Evolutionary conservation across 2,113 vertebrate genomes (phyloP).

Genomic region (Pogonocichla stellata): DNA sequence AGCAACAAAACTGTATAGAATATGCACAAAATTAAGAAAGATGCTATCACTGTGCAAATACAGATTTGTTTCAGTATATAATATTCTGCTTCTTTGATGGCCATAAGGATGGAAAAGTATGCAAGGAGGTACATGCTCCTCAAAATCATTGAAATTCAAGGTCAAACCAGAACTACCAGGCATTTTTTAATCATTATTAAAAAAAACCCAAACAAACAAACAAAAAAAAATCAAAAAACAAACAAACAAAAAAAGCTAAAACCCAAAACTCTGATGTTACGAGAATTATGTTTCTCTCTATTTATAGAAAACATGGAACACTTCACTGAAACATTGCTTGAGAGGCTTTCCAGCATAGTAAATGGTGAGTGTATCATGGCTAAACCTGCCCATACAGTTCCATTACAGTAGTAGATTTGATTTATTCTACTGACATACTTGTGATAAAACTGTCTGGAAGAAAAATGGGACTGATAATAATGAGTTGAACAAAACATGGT

Average conservation of each 20-base stretch:
- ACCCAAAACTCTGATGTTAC: neutral
- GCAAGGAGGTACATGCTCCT: neutral
- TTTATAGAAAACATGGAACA: neutral
- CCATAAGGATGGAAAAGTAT: neutral
- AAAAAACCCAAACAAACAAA: neutral
- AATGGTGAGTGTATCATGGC: neutral
- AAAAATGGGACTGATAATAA: neutral
- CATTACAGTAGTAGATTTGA: neutral
- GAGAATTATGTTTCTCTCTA: neutral
- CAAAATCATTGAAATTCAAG: neutral
- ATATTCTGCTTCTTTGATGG: neutral
- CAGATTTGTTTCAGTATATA: neutral
- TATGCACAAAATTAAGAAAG: neutral
- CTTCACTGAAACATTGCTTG: neutral
- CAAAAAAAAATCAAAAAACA: neutral
- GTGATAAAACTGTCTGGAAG: neutral
- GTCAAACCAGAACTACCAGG: neutral
- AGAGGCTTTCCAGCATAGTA: neutral
- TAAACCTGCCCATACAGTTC: neutral
- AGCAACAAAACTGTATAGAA: neutral
- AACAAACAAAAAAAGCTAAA: neutral
- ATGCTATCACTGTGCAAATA: neutral
- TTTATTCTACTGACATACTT: neutral
- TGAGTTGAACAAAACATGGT: neutral
- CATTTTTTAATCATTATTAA: neutral